Conservation (phyloP, 2,888 invertebrate genomes). For the Agrochola macilenta region DNA sequence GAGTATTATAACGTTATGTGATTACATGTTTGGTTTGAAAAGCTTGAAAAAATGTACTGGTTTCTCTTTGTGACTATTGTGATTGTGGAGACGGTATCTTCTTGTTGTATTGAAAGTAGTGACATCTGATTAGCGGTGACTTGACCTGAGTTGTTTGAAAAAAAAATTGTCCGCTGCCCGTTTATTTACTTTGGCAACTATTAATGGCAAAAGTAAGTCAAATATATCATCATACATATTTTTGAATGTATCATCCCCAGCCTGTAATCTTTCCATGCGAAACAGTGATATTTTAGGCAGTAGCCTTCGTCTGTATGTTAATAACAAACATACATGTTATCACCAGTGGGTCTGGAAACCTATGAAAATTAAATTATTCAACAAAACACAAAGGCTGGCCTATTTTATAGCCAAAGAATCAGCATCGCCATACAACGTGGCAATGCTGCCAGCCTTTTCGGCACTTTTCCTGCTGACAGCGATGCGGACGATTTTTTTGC, state of each 20-base stretch:
- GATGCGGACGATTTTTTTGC: no score
- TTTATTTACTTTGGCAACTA: neutral
- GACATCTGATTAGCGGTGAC: slow-evolving; percentile 11
- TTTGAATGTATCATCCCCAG: no score
- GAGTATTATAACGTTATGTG: slow-evolving; percentile 61
- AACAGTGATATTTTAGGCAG: neutral
- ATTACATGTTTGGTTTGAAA: slow-evolving; percentile 67
- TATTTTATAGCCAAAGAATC: no score
- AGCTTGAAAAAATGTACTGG: slow-evolving; percentile 30
- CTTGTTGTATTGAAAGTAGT: slow-evolving; percentile 8
- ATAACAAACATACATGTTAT: neutral
- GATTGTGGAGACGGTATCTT: neutral
- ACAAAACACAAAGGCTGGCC: neutral
- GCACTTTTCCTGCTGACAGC: no score
- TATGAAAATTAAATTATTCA: neutral
- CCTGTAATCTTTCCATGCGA: no score
- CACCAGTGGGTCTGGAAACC: neutral
- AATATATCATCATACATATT: no score
- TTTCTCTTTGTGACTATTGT: slow-evolving; percentile 16
- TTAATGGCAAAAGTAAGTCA: neutral
- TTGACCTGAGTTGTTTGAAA: neutral
- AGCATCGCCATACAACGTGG: no score
- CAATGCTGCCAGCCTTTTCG: no score
- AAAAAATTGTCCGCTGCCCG: neutral
- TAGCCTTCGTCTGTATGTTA: neutral